Base-by-base conservation (phyloP, 2,113 vertebrate genomes). In the Erythrolamprus reginae region DNA sequence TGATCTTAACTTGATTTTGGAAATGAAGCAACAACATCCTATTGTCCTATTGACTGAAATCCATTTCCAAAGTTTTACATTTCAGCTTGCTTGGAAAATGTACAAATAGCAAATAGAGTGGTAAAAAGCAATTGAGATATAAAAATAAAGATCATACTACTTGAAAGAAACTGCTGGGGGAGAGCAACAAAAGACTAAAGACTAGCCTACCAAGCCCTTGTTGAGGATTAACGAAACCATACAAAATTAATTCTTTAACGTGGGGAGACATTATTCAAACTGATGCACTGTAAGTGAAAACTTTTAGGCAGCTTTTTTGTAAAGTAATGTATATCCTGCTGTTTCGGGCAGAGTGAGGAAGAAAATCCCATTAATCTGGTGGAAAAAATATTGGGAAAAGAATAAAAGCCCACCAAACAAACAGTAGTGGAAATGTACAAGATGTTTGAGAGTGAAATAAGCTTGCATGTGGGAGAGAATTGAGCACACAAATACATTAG, bases 311-410 rank as follows among this genome's bases (percentile, higher is more conserved):
- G 55, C 61, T 5, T 93, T 91, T 94, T 87, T 91, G 92, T 95
- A 93, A 96, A 95, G 90, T 95, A 56, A 92, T 48, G 3, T 90
- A 58, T 33, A 92, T 96, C 96, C 96, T 93, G 96, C 97, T 97
- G 97, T 95, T 97, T 90, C 82, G 93, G 95, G 95, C 95, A 97
- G 97, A 97, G 96, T 96, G 96, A 93, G 94, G 96, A 94, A 92
- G 95, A 92, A 97, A 97, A 97, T 96, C 96, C 96, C 93, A 96
- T 93, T 96, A 96, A 97, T 96, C 93, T 96, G 93, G 90, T 96
- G 94, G 94, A 95, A 95, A 96, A 95, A 96, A 96, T 95, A 96
- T 91, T 96, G 95, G 94, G 96, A 93, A 91, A 95, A 95, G 96
- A 94, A 96, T 95, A 97, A 96, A 94, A 93, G 95, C 90, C 91